A percentile compares a stretch with the other conserved stretches of the same genome.
Evolutionary conservation across 2,888 invertebrate species (phyloP).

Genomic region (Lycaena phlaeas): DNA sequence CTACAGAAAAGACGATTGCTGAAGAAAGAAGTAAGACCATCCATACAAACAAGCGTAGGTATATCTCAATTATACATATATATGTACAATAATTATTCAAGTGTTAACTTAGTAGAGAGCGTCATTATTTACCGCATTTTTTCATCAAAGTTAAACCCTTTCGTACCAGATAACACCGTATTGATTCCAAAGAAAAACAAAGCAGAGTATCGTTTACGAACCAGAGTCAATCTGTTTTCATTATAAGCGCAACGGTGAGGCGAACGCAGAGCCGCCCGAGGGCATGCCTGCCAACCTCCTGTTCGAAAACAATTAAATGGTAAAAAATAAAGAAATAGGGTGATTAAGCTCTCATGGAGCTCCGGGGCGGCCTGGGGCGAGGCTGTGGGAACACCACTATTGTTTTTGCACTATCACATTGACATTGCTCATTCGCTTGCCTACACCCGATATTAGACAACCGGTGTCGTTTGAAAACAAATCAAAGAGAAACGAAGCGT

Average conservation of each 20-base stretch:
- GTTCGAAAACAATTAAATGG: constrained; percentile 60
- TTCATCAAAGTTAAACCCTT: too few species aligned
- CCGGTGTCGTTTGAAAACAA: constrained; percentile 26
- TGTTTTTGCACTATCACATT: constrained; percentile 44
- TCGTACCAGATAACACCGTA: too few species aligned
- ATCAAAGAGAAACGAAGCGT: constrained; percentile 29
- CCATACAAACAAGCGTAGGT: too few species aligned
- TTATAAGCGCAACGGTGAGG: constrained; percentile 10
- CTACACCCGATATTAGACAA: constrained; percentile 21
- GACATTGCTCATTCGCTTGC: constrained; percentile 37
- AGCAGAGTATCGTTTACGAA: constrained; percentile 14
- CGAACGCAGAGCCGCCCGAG: constrained; percentile 34
- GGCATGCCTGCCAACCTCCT: constrained; percentile 52
- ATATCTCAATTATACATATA: too few species aligned
- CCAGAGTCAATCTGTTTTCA: constrained; percentile 13
- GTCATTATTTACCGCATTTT: too few species aligned
- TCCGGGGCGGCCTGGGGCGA: constrained; percentile 46
- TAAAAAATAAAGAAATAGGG: constrained; percentile 38
- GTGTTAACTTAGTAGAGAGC: too few species aligned
- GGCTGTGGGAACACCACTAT: constrained; percentile 50
- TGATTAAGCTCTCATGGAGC: constrained; percentile 26
- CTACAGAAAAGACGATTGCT: too few species aligned
- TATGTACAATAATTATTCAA: too few species aligned
- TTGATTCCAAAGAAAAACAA: constrained; percentile 15
- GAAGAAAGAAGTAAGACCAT: too few species aligned